phyloP scores from a whole-genome alignment of 2,888 invertebrate species.

The Rosalia funebris region DNA sequence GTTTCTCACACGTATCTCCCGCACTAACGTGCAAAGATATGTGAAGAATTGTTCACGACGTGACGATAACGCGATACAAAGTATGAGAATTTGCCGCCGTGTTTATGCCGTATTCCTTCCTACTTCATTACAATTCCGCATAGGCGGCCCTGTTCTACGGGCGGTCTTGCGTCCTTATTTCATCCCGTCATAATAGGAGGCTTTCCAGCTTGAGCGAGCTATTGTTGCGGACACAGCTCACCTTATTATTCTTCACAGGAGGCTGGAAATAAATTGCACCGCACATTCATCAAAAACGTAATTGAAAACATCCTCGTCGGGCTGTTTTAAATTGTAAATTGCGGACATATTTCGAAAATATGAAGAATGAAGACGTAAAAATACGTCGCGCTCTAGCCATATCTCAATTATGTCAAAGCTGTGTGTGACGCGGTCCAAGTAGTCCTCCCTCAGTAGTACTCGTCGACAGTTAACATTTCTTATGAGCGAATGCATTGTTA shows the following conservation, averaged over 20 bases:
- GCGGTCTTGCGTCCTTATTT: constrained; percentile 32
- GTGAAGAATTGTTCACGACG: constrained; percentile 23
- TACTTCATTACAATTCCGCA: constrained; percentile 22
- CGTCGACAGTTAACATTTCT: no score
- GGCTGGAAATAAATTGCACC: constrained; percentile 33
- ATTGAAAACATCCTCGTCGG: constrained; percentile 33
- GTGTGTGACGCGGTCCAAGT: no score
- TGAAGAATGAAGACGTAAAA: no score
- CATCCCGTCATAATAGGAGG: constrained; percentile 35
- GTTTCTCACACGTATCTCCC: no score
- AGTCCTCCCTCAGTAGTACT: no score
- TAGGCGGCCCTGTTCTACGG: constrained; percentile 12
- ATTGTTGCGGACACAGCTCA: constrained; percentile 33
- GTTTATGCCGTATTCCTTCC: constrained; percentile 5
- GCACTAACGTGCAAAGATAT: constrained; percentile 19
- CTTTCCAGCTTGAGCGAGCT: constrained; percentile 36
- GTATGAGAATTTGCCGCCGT: constrained; percentile 11
- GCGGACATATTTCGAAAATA: no score
- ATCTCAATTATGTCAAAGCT: no score
- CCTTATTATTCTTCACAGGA: constrained; percentile 36
- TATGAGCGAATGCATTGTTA: no score
- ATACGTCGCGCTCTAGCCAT: no score
- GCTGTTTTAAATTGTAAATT: constrained; percentile 13
- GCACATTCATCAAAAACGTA: constrained; percentile 37
- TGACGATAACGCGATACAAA: constrained; percentile 23